Evolutionary conservation across 2,113 vertebrate species (phyloP).

Genomic region (Oryzias curvinotus): DNA sequence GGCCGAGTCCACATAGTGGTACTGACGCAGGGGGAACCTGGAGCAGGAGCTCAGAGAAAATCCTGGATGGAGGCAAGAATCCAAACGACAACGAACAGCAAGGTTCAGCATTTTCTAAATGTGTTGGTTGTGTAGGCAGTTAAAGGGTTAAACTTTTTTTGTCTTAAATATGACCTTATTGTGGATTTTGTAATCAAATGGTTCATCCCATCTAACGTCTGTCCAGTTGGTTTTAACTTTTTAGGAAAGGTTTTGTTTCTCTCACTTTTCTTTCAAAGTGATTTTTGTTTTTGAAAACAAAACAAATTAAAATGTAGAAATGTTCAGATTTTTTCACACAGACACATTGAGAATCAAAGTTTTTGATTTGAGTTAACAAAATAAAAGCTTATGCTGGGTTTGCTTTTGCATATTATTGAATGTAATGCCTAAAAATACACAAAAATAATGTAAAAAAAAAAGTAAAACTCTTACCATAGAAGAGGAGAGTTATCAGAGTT

Average conservation of each 20-base stretch:
- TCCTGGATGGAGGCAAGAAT: constrained; percentile 7
- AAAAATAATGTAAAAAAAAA: not conserved
- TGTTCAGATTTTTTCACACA: no score
- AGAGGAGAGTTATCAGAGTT: not conserved
- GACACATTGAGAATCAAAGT: no score
- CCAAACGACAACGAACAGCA: no score
- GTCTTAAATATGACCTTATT: no score
- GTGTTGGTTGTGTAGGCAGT: rapidly evolving
- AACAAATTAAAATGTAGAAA: no score
- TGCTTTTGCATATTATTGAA: no score
- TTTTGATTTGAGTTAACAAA: no score
- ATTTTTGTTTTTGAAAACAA: not conserved
- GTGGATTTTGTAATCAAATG: no score
- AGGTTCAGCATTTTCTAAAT: no score
- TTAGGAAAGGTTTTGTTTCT: not conserved
- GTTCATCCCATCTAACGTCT: not conserved
- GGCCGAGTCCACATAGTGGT: not conserved
- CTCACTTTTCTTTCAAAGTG: not conserved
- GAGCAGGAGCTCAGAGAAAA: constrained; percentile 13
- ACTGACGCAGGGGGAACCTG: not conserved
- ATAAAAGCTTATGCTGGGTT: no score
- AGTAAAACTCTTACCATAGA: constrained; percentile 9
- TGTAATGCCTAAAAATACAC: no score
- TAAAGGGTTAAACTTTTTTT: no score
- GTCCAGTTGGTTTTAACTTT: not conserved